Percentiles rank a stretch among this genome's conserved stretches.
phyloP scores from a whole-genome alignment of 2,797 vertebrate genomes.

The Rallus crepitans region DNA sequence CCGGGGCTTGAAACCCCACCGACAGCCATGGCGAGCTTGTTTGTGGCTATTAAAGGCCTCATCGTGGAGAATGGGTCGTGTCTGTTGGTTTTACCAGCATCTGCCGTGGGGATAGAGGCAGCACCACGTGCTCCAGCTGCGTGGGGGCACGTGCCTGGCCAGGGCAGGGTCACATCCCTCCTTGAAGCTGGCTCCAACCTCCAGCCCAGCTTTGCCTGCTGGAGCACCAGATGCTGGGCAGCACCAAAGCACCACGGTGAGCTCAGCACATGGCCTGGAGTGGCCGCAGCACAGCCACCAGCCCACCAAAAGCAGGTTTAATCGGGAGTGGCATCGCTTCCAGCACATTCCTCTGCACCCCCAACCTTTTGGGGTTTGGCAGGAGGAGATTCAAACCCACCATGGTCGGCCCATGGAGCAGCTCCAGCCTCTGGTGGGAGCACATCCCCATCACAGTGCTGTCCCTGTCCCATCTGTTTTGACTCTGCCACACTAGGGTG shows the following conservation, averaged over 20 bases:
- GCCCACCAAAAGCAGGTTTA: not conserved
- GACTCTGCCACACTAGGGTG: rapidly evolving
- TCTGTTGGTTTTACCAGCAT: rapidly evolving
- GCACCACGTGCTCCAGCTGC: rapidly evolving
- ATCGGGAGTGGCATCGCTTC: not conserved
- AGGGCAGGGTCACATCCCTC: not conserved
- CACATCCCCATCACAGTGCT: rapidly evolving
- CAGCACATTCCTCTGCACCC: not conserved
- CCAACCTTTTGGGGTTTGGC: not conserved
- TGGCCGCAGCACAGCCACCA: rapidly evolving
- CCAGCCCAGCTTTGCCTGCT: rapidly evolving
- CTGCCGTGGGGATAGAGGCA: rapidly evolving
- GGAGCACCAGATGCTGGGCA: not conserved
- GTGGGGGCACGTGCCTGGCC: rapidly evolving
- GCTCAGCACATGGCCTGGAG: rapidly evolving
- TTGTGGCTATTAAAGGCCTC: not conserved
- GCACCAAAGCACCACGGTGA: rapidly evolving
- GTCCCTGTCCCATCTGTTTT: not conserved
- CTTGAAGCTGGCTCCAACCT: rapidly evolving
- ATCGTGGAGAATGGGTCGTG: rapidly evolving
- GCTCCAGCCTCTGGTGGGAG: rapidly evolving
- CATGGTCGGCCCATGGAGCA: rapidly evolving
- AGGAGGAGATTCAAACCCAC: not conserved
- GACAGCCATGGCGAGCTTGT: rapidly evolving
- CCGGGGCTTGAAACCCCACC: rapidly evolving